phyloP scores from a whole-genome alignment of 92 coral and sea anemone species.

The Zoanthus sociatus region DNA sequence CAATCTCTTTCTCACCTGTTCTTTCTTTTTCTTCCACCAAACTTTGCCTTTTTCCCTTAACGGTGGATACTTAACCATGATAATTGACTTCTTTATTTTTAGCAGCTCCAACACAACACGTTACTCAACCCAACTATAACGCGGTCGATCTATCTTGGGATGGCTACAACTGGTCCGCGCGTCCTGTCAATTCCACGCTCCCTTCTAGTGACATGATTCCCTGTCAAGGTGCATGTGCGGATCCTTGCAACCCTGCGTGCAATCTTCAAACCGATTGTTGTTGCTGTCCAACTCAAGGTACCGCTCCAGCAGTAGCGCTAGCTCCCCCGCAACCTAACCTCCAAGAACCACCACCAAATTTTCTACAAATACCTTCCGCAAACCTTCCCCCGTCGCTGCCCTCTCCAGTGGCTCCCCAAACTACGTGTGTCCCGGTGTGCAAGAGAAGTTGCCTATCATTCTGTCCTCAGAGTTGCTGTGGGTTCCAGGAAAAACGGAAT shows the following conservation, averaged over 20 bases:
- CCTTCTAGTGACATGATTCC: slow-evolving; percentile 63
- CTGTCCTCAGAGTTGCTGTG: slow-evolving; percentile 90
- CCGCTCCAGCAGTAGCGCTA: slow-evolving; percentile 17
- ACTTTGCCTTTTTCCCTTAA: too few relatives aligned
- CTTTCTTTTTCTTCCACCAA: too few relatives aligned
- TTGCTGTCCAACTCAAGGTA: slow-evolving; percentile 75
- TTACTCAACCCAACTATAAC: slow-evolving; percentile 39
- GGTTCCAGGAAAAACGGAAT: slow-evolving; percentile 70
- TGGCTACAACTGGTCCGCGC: slow-evolving; percentile 69
- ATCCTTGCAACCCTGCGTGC: slow-evolving; percentile 74
- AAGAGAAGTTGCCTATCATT: slow-evolving; percentile 73
- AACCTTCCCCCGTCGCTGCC: slow-evolving; percentile 38
- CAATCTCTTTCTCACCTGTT: too few relatives aligned
- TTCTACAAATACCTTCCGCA: slow-evolving; percentile 35
- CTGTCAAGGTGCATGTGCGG: slow-evolving; percentile 82
- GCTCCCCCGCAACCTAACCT: not conserved
- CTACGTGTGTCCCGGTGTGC: slow-evolving; percentile 75
- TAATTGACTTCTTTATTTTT: too few relatives aligned
- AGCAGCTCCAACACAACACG: slow-evolving; percentile 18
- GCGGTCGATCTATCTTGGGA: slow-evolving; percentile 59
- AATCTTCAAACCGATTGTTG: slow-evolving; percentile 80
- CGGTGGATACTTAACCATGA: too few relatives aligned
- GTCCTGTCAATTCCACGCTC: slow-evolving; percentile 47
- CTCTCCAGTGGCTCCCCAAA: slow-evolving; percentile 55
- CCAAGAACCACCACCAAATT: slow-evolving; percentile 35